Evolutionary conservation across 2,888 invertebrate genomes (phyloP), one percentile per base, ranked within the genome.

Genomic region (Tromatobia lineatoria): DNA sequence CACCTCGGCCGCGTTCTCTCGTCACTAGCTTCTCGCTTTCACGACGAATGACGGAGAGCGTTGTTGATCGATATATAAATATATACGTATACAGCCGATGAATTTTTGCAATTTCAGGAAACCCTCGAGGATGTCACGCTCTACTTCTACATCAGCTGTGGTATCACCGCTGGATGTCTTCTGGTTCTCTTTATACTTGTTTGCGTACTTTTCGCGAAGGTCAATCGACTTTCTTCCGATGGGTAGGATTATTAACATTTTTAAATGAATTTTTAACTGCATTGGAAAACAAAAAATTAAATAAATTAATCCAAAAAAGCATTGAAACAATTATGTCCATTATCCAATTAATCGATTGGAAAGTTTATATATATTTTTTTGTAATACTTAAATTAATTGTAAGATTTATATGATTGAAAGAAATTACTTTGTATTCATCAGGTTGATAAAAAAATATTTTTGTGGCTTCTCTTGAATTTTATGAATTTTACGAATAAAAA

Each of bases 81-180:
- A 10, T 38, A 38, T 38, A 38, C 8, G 7, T n/a, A 47, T 38
- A 29, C 20, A 18, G 50, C 20, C 20, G 20, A 10, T 2, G 0
- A 6, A 52, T 15, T n/a, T 34, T 52, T 66, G 29, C 23, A 0
- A 50, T 52, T 38, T 13, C 86, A 93, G 93, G 89, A 85, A 25
- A 87, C 83, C 71, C 38, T 83, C 71, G 88, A 91, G 20, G 91
- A 93, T 10, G 76, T 92, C 64, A 78, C 86, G 64, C 78, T 91
- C 59, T 91, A 91, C 79, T 91, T 93, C 87, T 91, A 89, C 85
- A 88, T 92, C 75, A 89, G 89, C 38, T 91, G 90, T 70, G 92
- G 91, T 10, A 76, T 92, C 23, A 82, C 82, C 0, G 88, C 82
- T 1, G 85, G 87, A 8, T 85, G 85, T 38, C 84, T 93, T 34